Evolutionary conservation across 37 sponge, comb jelly and placozoan species (phyloP).

Genomic region (Oscarella lobularis): DNA sequence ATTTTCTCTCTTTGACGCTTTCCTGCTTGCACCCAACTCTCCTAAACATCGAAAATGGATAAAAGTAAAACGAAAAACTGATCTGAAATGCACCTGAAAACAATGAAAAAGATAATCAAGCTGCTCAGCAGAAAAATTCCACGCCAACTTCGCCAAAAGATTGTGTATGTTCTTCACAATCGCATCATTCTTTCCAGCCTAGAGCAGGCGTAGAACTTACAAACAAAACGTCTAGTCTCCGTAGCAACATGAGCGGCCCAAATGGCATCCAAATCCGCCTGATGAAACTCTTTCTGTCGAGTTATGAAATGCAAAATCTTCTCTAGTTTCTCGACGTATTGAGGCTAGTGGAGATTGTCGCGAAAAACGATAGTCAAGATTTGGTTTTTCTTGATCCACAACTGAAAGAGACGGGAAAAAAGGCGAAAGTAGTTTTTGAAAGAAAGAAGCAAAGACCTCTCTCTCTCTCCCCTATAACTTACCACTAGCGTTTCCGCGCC

Average conservation of each 20-base stretch:
- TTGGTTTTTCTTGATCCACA: constrained; percentile 72
- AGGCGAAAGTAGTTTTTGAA: not conserved
- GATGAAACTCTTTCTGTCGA: constrained; percentile 48
- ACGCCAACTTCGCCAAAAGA: constrained; percentile 82
- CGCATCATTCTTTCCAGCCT: constrained; percentile 93
- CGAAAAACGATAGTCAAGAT: constrained; percentile 74
- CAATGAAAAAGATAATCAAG: constrained; percentile 88
- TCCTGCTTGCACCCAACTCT: constrained; percentile 79
- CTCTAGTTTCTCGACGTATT: constrained; percentile 96
- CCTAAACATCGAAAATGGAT: constrained; percentile 10
- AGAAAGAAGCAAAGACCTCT: constrained; percentile 12
- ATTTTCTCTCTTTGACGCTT: constrained; percentile 86
- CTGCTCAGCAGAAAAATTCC: constrained; percentile 90
- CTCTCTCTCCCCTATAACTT: not conserved
- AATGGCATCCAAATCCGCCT: constrained; percentile 72
- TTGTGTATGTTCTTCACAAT: constrained; percentile 98
- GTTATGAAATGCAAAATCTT: constrained; percentile 72
- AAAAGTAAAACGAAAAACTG: constrained; percentile 5
- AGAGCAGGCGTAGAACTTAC: not conserved
- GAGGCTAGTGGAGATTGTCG: constrained; percentile 94
- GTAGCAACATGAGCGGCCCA: constrained; percentile 63
- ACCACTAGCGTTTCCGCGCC: constrained; percentile 4
- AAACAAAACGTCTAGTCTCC: not conserved
- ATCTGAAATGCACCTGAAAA: constrained; percentile 46
- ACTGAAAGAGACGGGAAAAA: no score